Evolutionary conservation across 2,888 invertebrate species (phyloP), one percentile per base, ranked within the genome.

Genomic region (Eristalinus sepulchralis): DNA sequence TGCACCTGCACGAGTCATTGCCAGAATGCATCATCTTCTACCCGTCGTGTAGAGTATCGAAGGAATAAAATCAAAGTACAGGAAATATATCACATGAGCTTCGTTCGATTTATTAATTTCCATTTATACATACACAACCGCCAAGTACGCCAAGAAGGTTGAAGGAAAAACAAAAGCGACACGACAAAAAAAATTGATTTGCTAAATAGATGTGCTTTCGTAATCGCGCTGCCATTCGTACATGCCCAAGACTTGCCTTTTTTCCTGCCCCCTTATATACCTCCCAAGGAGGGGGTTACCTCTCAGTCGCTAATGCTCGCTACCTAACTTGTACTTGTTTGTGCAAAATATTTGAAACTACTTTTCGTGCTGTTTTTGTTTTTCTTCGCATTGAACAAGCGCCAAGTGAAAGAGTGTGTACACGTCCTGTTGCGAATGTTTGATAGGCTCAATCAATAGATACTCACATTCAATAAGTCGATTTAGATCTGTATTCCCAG

Each of bases 181-280:
- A 11, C 9, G 20, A 47, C 34, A 77, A 39, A 59, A 67, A 22
- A 20, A 66, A 72, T 79, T 67, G 75, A 73, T 68, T 83, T 84
- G 53, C 66, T 66, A 79, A 79, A 75, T 60, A 55, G 67, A 84
- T 64, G 36, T 83, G 70, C 55, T 84, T 84, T 80, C 66, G 75
- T 71, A 80, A 80, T 76, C 70, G 17, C 27, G 55, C 62, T 59
- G 10, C 31, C 20, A 20, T 33, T 31, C 13, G 63, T 17, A 64
- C 33, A 13, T 31, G 17, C 9, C 36, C 24, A 33, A 60, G 67
- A 60, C 39, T 27, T 66, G 34, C n/a, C 70, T 22, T 66, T 11
- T 31, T 47, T 17, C n/a, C 27, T 27, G 17, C 47, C 47, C 2
- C n/a, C n/a, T 17, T 5, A 5, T 2, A 27, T 2, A 27, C 27